Percentiles rank a stretch among this genome's conserved stretches.
Conservation (phyloP, 1,140 invertebrate species). For the Euura lappo region DNA sequence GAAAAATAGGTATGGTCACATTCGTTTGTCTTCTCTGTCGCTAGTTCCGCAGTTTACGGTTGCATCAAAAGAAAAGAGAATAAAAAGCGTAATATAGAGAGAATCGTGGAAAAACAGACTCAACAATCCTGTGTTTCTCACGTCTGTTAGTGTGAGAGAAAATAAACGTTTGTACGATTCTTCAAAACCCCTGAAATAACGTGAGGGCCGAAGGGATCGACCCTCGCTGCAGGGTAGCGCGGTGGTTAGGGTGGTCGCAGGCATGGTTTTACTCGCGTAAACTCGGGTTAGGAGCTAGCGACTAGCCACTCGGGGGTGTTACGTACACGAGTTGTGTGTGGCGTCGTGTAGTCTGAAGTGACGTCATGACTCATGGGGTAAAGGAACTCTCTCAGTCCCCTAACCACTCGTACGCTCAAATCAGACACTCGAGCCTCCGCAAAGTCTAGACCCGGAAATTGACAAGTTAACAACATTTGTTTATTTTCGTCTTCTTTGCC, state of each 20-base stretch:
- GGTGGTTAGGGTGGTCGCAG: not conserved
- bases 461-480: too few species aligned
- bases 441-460: not conserved
- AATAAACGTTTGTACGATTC: not conserved
- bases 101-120: too few species aligned
- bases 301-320: not conserved
- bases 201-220: not conserved
- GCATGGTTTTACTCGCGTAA: not conserved
- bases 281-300: too few species aligned
- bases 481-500: too few species aligned
- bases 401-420: too few species aligned
- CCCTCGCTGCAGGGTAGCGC: not conserved
- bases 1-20: too few species aligned
- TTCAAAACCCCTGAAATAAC: not conserved
- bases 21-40: too few species aligned
- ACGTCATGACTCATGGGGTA: constrained; percentile 42
- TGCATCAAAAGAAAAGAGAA: too few species aligned
- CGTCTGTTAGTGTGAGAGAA: not conserved
- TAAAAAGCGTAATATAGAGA: too few species aligned
- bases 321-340: constrained; percentile 21
- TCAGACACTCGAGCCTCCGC: not conserved
- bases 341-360: constrained; percentile 47
- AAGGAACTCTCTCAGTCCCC: constrained; percentile 32
- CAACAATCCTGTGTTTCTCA: too few species aligned
- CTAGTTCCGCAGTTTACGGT: too few species aligned